Evolutionary conservation across 37 sponge, comb jelly and placozoan species (phyloP), one percentile per base, ranked within the genome.

Genomic region (Oopsacas minuta): DNA sequence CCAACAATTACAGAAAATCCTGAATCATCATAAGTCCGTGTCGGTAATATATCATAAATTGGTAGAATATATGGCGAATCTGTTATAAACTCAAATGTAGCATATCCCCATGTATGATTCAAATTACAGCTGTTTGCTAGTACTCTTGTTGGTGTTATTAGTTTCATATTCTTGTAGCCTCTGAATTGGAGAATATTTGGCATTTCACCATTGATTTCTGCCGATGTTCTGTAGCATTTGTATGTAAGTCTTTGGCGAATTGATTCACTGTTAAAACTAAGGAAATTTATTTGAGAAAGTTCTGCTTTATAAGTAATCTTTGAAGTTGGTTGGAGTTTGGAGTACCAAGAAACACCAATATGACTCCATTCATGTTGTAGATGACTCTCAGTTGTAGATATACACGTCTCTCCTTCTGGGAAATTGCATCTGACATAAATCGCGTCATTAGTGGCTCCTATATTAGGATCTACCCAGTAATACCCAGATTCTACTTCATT

Each of bases 191-290:
- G 28, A 5, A 61, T n/a, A n/a, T 61, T 61, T n/a, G 75, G 75
- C 1, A 61, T 61, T 61, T 61, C 75, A 61, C 75, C 75, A 61
- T 10, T 61, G 5, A 34, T 61, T 61, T 61, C 30, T 61, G 75
- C 75, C 28, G 30, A n/a, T 25, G 75, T 61, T n/a, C 30, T 61
- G 75, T 61, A 61, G 75, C 75, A 61, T 61, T n/a, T 25, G 75
- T 61, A 61, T 61, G 75, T 61, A 12, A 61, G 28, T 10, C 30
- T 3, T 61, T 61, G 75, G 7, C 30, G 75, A 12, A 61, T 61
- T 32, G 30, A 32, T 20, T 61, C 75, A n/a, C 75, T 61, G 75
- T 61, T 61, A 12, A 61, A 25, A 61, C 75, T 61, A 7, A 61
- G 30, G 22, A 25, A 61, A 3, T 61, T 61, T 10, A 61, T 61